Percentiles rank a stretch among this genome's conserved stretches.
Evolutionary conservation across 2,888 invertebrate genomes (phyloP).

Genomic region (Branchipolynoe longqiensis): DNA sequence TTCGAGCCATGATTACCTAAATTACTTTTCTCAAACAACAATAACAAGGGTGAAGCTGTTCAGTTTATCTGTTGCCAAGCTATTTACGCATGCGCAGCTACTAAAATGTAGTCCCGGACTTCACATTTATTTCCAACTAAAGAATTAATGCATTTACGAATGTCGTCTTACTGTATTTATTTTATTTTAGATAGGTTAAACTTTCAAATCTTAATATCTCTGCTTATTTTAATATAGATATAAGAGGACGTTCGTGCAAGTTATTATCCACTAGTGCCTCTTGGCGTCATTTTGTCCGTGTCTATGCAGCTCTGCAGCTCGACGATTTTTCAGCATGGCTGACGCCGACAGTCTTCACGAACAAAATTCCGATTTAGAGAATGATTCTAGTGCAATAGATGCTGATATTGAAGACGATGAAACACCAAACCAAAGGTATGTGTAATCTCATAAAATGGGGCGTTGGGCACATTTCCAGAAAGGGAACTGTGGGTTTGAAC

Average conservation of each 20-base stretch:
- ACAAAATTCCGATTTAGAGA: conserved; percentile 79
- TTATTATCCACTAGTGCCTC: not conserved
- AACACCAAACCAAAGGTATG: conserved; percentile 58
- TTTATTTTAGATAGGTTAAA: not conserved
- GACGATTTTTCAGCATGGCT: conserved; percentile 76
- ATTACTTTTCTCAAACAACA: not conserved
- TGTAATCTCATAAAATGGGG: not conserved
- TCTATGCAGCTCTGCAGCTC: not conserved
- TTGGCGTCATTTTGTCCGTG: not conserved
- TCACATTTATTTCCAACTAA: not conserved
- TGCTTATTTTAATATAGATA: not conserved
- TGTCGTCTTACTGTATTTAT: not conserved
- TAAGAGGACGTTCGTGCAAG: not conserved
- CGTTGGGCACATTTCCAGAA: not conserved
- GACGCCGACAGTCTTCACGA: conserved; percentile 80
- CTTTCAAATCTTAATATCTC: not conserved
- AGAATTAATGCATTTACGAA: not conserved
- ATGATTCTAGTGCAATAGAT: conserved; percentile 78
- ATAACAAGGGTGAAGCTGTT: not conserved
- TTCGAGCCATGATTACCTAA: conserved; percentile 17
- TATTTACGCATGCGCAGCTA: conserved; percentile 44
- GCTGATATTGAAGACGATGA: conserved; percentile 80
- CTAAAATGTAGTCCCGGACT: not conserved
- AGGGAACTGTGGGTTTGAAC: too few relatives aligned
- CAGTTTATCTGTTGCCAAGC: conserved; percentile 52